These are phyloP conservation scores for Monarcha castaneiventris DNA, from an alignment of 2,113 vertebrate genomes.

Conservation along the genomic window DNA sequence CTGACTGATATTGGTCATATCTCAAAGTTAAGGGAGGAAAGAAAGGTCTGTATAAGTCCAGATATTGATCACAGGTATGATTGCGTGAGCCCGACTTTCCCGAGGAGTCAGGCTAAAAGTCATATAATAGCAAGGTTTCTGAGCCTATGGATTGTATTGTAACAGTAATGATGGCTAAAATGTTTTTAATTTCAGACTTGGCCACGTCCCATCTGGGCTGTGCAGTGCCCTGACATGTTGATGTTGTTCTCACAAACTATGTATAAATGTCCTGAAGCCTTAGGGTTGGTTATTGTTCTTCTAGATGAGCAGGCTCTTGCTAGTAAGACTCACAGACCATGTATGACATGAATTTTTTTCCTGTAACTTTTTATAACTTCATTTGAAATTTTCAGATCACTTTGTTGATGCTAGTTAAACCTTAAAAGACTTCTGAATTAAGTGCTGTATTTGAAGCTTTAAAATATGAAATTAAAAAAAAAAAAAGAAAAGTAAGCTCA, in stretches of 20 bases:
- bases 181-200: background rate
- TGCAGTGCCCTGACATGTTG: background rate
- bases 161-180: background rate
- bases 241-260: background rate
- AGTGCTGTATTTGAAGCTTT: background rate
- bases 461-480: background rate
- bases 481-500: background rate
- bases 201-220: background rate
- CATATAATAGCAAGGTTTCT: background rate
- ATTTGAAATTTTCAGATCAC: background rate
- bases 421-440: background rate
- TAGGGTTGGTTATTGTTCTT: background rate
- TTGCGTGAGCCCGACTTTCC: background rate
- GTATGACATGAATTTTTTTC: background rate
- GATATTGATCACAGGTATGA: background rate
- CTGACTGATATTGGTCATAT: background rate
- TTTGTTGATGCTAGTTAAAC: background rate
- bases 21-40: background rate
- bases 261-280: background rate
- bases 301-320: rapidly evolving
- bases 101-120: background rate
- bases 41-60: background rate
- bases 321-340: background rate
- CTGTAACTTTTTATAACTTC: background rate
- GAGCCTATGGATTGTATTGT: background rate